A percentile compares a stretch with the other conserved stretches of the same genome.
Conservation (phyloP, 1,140 invertebrate genomes). For the Agrypnia vestita region DNA sequence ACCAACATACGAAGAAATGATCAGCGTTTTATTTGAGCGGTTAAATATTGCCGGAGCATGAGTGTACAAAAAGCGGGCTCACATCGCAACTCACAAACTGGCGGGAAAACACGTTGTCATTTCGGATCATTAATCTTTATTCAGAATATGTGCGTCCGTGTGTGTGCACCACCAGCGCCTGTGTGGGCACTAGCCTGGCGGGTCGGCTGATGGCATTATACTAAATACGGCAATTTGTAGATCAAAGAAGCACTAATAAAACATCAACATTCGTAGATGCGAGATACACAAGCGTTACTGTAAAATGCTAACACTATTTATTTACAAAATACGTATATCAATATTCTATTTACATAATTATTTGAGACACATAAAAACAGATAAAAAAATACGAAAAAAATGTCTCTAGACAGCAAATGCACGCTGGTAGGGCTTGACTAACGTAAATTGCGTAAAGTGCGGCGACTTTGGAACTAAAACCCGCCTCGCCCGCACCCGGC, state of each 20-base stretch:
- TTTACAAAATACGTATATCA: no score
- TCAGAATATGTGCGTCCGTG: not conserved
- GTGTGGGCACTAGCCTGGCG: not conserved
- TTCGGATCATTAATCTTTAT: conserved; percentile 44
- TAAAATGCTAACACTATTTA: not conserved
- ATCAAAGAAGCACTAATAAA: conserved; percentile 37
- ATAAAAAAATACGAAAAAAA: no score
- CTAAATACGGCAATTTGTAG: conserved; percentile 41
- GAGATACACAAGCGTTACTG: not conserved
- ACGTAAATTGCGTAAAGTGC: no score
- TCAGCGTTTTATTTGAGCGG: conserved; percentile 4
- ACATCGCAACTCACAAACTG: conserved; percentile 17
- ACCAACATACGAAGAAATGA: not conserved
- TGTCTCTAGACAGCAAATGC: no score
- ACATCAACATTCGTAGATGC: conserved; percentile 14
- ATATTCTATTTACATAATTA: no score
- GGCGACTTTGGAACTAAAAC: no score
- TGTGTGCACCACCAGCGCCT: not conserved
- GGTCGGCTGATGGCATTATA: conserved; percentile 28
- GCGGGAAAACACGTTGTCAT: conserved; percentile 39
- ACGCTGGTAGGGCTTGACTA: no score
- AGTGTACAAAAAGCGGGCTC: conserved; percentile 19
- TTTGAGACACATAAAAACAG: no score
- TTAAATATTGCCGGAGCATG: conserved; percentile 26
- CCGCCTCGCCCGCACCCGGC: no score